Conservation (phyloP, 1,140 invertebrate species). For the Pogonognathellus flavescens region DNA sequence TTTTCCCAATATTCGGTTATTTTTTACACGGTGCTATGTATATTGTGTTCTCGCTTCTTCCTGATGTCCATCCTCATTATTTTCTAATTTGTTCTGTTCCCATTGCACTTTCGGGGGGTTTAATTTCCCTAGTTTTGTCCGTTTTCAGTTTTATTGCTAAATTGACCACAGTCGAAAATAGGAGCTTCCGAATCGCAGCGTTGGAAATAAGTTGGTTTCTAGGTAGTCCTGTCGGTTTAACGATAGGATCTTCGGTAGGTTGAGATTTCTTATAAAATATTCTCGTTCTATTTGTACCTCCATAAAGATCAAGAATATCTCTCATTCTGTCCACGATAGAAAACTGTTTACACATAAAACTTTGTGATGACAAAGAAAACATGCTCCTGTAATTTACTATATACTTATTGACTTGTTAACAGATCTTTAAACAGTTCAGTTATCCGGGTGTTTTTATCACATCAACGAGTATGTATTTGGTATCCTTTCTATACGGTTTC, state of each 20-base stretch:
- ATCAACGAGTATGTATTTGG: neutral
- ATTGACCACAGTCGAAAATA: slow-evolving; percentile 19
- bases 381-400: neutral
- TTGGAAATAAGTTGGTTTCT: slow-evolving; percentile 53
- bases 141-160: slow-evolving; percentile 55
- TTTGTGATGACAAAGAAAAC: too few species aligned
- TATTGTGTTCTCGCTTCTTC: slow-evolving; percentile 2
- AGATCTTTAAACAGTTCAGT: slow-evolving; percentile 48
- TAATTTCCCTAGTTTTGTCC: slow-evolving; percentile 52
- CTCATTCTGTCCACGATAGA: too few species aligned
- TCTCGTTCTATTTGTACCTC: too few species aligned
- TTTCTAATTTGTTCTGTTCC: slow-evolving; percentile 55
- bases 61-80: slow-evolving; percentile 31
- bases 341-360: too few species aligned
- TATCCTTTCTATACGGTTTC: slow-evolving; percentile 29
- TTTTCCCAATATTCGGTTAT: slow-evolving; percentile 55
- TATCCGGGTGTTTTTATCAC: slow-evolving; percentile 47
- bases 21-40: slow-evolving; percentile 27
- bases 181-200: slow-evolving; percentile 59
- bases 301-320: too few species aligned
- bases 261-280: too few species aligned
- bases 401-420: neutral
- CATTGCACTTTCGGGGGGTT: slow-evolving; percentile 55
- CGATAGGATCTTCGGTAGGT: slow-evolving; percentile 18
- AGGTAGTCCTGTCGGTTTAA: slow-evolving; percentile 53